Evolutionary conservation across 2,888 invertebrate species (phyloP).

Genomic region (Acheta domesticus): DNA sequence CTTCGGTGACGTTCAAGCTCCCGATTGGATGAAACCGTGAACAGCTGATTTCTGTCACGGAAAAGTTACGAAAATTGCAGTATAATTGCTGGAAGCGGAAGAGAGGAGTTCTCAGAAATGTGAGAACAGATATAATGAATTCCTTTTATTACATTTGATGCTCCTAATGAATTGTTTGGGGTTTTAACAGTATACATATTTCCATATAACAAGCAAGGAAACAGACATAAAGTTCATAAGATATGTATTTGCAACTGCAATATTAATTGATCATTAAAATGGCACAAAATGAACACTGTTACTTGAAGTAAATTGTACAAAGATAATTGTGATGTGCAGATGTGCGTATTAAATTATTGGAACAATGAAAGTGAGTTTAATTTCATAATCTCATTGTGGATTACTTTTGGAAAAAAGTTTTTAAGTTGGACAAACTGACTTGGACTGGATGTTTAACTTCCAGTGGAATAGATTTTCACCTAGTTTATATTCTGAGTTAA

Average conservation of each 20-base stretch:
- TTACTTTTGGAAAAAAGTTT: too few species aligned
- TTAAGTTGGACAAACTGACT: too few species aligned
- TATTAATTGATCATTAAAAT: not conserved
- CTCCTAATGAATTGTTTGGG: conserved; percentile 24
- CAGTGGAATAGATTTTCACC: too few species aligned
- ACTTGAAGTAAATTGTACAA: not conserved
- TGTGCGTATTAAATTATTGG: not conserved
- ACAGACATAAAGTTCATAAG: not conserved
- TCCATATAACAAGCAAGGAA: conserved; percentile 27
- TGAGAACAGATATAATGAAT: not conserved
- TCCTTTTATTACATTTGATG: conserved; percentile 28
- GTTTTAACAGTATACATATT: conserved; percentile 28
- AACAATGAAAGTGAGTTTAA: not conserved
- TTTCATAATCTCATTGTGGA: too few species aligned
- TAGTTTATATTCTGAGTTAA: not conserved
- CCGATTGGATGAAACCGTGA: too few species aligned
- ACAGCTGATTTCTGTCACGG: too few species aligned
- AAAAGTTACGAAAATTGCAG: too few species aligned
- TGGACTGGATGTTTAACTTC: too few species aligned
- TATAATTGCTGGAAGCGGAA: too few species aligned
- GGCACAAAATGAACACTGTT: not conserved
- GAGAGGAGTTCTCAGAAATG: too few species aligned
- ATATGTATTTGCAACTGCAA: not conserved
- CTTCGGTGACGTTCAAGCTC: too few species aligned
- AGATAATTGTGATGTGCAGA: not conserved